Conservation (phyloP, 2,888 invertebrate genomes). For the Orgyia antiqua region DNA sequence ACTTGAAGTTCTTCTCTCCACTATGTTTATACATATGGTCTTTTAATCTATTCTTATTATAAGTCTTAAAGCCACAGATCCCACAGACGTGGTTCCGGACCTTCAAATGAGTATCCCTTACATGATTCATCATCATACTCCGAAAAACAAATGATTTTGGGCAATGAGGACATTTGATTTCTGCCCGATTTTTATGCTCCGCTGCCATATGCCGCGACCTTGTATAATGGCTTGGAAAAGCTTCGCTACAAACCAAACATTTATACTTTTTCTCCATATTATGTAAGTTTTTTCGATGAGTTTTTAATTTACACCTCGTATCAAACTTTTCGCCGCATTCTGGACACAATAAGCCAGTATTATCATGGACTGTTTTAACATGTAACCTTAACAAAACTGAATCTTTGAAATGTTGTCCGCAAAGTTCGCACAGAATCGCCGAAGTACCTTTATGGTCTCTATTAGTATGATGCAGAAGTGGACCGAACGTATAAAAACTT, state of each 20-base stretch:
- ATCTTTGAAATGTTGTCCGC: slow-evolving; percentile 67
- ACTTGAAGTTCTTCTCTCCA: slow-evolving; percentile 68
- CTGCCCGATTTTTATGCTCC: slow-evolving; percentile 57
- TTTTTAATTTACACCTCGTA: slow-evolving; percentile 64
- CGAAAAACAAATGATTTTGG: slow-evolving; percentile 65
- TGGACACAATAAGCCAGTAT: slow-evolving; percentile 49
- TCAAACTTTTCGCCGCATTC: slow-evolving; percentile 70
- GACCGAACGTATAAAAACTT: slow-evolving; percentile 61
- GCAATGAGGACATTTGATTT: slow-evolving; percentile 64
- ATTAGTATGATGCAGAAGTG: slow-evolving; percentile 60
- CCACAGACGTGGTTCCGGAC: slow-evolving; percentile 58
- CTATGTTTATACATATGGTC: slow-evolving; percentile 71
- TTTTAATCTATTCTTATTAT: slow-evolving; percentile 68
- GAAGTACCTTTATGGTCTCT: slow-evolving; percentile 66
- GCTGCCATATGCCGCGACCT: slow-evolving; percentile 61
- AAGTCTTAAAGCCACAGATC: slow-evolving; percentile 64
- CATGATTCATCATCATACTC: slow-evolving; percentile 69
- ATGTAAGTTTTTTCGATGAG: slow-evolving; percentile 65
- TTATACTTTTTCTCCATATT: slow-evolving; percentile 68
- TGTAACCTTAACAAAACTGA: slow-evolving; percentile 46
- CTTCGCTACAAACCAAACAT: slow-evolving; percentile 63
- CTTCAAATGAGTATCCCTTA: slow-evolving; percentile 60
- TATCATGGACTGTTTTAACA: slow-evolving; percentile 58
- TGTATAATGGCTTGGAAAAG: slow-evolving; percentile 61
- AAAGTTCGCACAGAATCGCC: slow-evolving; percentile 59